Percentiles rank a stretch among this genome's conserved stretches.
phyloP scores from a whole-genome alignment of 1,140 invertebrate genomes.

The Heliconius eleuchia region DNA sequence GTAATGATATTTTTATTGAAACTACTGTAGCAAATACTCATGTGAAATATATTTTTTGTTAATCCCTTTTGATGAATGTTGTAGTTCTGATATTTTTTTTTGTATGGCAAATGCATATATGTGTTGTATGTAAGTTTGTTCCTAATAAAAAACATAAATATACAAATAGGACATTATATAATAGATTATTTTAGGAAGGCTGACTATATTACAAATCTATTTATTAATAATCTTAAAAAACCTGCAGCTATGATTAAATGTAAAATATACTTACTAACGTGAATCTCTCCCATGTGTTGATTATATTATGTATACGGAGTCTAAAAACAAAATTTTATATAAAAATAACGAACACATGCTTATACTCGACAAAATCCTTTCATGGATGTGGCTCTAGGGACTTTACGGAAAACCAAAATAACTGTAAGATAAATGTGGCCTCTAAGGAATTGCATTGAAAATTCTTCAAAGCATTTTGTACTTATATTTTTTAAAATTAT shows the following conservation, averaged over 20 bases:
- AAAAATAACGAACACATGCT: constrained; percentile 7
- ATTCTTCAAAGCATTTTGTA: background rate
- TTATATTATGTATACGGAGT: background rate
- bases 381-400: constrained; percentile 3
- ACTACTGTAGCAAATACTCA: background rate
- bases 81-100: background rate
- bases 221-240: background rate
- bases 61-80: background rate
- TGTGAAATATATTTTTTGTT: background rate
- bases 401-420: constrained; percentile 7
- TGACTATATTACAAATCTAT: too few relatives aligned
- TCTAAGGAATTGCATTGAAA: constrained; percentile 12
- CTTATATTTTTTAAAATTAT: background rate
- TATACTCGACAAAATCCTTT: constrained; percentile 10
- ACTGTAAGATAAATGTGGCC: constrained; percentile 12
- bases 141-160: too few relatives aligned
- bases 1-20: background rate
- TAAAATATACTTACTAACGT: background rate
- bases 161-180: too few relatives aligned
- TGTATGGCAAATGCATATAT: background rate
- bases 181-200: too few relatives aligned
- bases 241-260: background rate
- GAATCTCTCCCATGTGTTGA: background rate
- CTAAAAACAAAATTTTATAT: background rate
- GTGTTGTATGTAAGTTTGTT: too few relatives aligned